Base-by-base conservation (phyloP, 1,140 invertebrate genomes). In the Melitaea cinxia region DNA sequence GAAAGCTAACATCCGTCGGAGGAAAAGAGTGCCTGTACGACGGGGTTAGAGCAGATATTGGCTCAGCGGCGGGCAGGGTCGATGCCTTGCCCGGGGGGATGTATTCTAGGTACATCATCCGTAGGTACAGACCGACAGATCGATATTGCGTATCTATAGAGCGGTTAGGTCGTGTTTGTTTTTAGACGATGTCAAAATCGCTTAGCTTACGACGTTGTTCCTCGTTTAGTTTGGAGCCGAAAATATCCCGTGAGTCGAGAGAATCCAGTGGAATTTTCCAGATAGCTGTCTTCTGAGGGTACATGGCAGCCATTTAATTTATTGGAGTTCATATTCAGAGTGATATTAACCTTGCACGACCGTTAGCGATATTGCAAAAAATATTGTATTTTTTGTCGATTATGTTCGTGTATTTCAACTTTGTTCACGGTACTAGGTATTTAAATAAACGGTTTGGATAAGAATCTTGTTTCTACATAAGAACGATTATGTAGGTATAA, bases 71-170 rank as follows among this genome's bases (percentile, higher is more conserved):
- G 15, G 12, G 56, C 50, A 73, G 75, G 83, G 81, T 83, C 82
- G 82, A 80, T 82, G 79, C 67, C 77, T 81, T 69, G 73, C 68
- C 68, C 64, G 56, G 64, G 73, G 84, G 79, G 74, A 80, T 78
- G 75, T 73, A 74, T 71, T 72, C 83, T 84, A 82, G 81, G 81
- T 86, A 85, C 78, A 83, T 82, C 79, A 82, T 84, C 77, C 70
- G 83, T 89, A 87, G 82, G 83, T 86, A 86, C 78, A 68, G 71
- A 73, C 66, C 35, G 42, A 64, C 70, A 74, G 81, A 88, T 89
- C 86, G 82, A 89, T 89, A 86, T 58, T 64, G 50, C 73, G 64
- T 76, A 82, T 76, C 77, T 81, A 84, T 75, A 73, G 70, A 42
- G 63, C 66, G 69, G 66, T 72, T 71, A 65, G 71, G 37, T 65